Conservation (phyloP, 2,888 invertebrate species). For the Lamellibrachia columna region DNA sequence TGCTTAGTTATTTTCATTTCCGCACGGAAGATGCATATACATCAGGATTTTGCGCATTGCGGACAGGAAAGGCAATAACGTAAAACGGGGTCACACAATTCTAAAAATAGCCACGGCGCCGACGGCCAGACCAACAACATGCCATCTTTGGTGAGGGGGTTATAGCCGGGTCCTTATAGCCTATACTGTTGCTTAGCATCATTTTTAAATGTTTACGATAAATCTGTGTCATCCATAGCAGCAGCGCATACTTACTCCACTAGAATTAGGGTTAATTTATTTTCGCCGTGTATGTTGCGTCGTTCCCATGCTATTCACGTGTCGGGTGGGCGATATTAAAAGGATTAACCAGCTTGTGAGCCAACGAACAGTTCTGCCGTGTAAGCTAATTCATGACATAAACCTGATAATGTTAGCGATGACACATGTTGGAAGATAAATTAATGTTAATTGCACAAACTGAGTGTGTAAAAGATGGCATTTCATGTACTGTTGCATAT, state of each 20-base stretch:
- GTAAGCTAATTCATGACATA: background rate
- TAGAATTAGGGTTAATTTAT: background rate
- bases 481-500: too few species aligned
- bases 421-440: too few species aligned
- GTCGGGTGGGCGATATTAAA: background rate
- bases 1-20: background rate
- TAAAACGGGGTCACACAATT: background rate
- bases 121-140: background rate
- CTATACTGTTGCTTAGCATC: background rate
- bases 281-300: background rate
- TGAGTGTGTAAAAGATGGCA: too few species aligned
- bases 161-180: background rate
- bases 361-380: background rate
- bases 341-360: background rate
- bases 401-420: background rate
- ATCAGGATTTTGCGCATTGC: background rate
- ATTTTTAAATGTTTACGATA: background rate
- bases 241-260: background rate
- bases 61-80: background rate
- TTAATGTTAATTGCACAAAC: too few species aligned
- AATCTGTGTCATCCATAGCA: background rate
- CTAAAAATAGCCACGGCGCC: background rate
- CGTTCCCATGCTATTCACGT: background rate
- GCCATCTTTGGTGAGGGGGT: background rate
- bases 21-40: background rate